Evolutionary conservation across 2,888 invertebrate genomes (phyloP).

Genomic region (Diadromus collaris): DNA sequence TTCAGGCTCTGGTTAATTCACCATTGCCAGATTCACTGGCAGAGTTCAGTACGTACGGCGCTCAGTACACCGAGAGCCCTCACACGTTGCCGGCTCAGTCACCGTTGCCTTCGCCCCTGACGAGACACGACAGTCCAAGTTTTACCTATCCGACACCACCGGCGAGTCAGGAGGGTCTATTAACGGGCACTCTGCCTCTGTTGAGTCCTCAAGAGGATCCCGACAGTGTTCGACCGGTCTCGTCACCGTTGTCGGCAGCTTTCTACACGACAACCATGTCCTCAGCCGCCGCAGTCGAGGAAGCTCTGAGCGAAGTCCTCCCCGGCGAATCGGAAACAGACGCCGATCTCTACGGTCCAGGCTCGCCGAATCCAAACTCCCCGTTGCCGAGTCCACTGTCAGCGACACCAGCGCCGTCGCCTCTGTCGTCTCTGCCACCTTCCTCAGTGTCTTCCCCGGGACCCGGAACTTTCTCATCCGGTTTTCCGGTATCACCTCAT

Average conservation of each 20-base stretch:
- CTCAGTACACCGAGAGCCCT: slow-evolving; percentile 78
- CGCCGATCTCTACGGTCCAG: slow-evolving; percentile 79
- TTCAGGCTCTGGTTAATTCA: slow-evolving; percentile 89
- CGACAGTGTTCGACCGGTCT: slow-evolving; percentile 87
- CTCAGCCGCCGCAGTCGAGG: slow-evolving; percentile 93
- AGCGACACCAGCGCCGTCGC: slow-evolving; percentile 83
- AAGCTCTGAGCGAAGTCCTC: slow-evolving; percentile 91
- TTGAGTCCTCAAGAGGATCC: slow-evolving; percentile 80
- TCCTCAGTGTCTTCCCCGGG: slow-evolving; percentile 78
- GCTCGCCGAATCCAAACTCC: slow-evolving; percentile 81
- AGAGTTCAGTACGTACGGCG: slow-evolving; percentile 90
- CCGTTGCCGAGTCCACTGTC: slow-evolving; percentile 85
- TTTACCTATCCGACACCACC: slow-evolving; percentile 94
- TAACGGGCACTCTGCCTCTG: slow-evolving; percentile 81
- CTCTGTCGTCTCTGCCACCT: slow-evolving; percentile 78
- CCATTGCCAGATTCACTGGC: slow-evolving; percentile 90
- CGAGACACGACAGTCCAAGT: slow-evolving; percentile 86
- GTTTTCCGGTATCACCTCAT: slow-evolving; percentile 79
- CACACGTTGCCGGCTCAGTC: slow-evolving; percentile 82
- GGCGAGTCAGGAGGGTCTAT: slow-evolving; percentile 92
- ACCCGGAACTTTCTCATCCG: slow-evolving; percentile 74
- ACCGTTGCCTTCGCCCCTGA: slow-evolving; percentile 84
- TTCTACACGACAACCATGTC: slow-evolving; percentile 93
- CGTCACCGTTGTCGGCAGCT: slow-evolving; percentile 91
- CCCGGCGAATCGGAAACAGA: slow-evolving; percentile 87